phyloP scores from a whole-genome alignment of 2,113 vertebrate genomes.

The Manacus vitellinus region DNA sequence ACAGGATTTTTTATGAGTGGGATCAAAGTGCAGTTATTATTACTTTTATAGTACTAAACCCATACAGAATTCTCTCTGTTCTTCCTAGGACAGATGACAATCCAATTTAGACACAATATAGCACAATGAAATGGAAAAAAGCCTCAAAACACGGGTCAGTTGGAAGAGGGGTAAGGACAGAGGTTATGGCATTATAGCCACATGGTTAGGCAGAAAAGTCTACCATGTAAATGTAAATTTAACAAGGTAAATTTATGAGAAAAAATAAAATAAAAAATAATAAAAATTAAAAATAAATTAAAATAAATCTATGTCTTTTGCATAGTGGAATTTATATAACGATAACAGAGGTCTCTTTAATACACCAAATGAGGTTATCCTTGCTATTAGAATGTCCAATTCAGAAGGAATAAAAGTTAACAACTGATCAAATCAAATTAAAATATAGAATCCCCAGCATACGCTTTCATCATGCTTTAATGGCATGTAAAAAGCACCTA shows the following conservation, averaged over 20 bases:
- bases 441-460: slow-evolving; percentile 54
- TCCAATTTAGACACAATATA: neutral
- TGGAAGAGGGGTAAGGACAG: neutral
- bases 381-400: slow-evolving; percentile 42
- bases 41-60: neutral
- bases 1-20: neutral
- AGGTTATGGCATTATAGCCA: neutral
- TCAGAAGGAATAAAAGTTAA: slow-evolving; percentile 63
- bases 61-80: neutral
- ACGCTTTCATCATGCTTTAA: slow-evolving; percentile 52
- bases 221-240: neutral
- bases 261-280: neutral
- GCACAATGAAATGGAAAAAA: neutral
- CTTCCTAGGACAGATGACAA: neutral
- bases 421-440: slow-evolving; percentile 64
- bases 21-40: neutral
- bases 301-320: neutral
- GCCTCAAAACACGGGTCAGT: neutral
- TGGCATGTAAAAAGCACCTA: slow-evolving; percentile 15
- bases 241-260: neutral
- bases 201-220: neutral
- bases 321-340: neutral
- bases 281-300: neutral
- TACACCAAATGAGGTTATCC: neutral
- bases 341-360: slow-evolving; percentile 13